phyloP scores from a whole-genome alignment of 1,140 invertebrate species.

The Aradophagus sp. region DNA sequence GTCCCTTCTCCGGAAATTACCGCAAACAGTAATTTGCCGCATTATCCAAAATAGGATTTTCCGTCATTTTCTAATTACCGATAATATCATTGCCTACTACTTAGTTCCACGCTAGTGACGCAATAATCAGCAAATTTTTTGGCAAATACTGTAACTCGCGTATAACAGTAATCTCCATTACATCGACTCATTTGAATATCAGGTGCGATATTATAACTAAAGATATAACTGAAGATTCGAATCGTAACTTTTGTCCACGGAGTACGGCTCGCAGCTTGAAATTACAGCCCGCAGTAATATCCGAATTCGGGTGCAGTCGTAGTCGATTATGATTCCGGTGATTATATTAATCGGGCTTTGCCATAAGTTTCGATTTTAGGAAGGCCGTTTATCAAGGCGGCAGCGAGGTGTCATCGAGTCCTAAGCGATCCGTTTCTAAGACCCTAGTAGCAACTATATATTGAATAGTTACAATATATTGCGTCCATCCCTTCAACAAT shows the following conservation, averaged over 20 bases:
- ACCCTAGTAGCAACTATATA: conserved; percentile 19
- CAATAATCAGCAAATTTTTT: too few relatives aligned
- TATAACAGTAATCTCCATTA: conserved; percentile 16
- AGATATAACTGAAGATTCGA: conserved; percentile 45
- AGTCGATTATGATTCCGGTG: conserved; percentile 49
- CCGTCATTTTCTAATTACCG: too few relatives aligned
- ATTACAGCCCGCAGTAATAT: conserved; percentile 43
- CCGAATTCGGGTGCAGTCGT: conserved; percentile 33
- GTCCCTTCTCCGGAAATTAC: too few relatives aligned
- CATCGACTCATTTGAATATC: conserved; percentile 38
- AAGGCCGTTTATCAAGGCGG: conserved; percentile 48
- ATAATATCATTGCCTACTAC: too few relatives aligned
- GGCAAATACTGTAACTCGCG: conserved; percentile 7
- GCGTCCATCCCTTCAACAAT: too few relatives aligned
- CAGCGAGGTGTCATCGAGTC: conserved; percentile 43
- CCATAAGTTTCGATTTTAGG: conserved; percentile 56
- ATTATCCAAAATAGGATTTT: too few relatives aligned
- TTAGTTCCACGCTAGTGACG: too few relatives aligned
- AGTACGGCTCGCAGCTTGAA: conserved; percentile 18
- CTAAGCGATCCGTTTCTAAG: conserved; percentile 27
- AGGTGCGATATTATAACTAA: conserved; percentile 35
- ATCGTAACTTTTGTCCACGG: conserved; percentile 31
- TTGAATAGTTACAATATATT: conserved; percentile 55
- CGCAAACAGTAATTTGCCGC: too few relatives aligned
- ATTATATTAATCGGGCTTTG: conserved; percentile 54